A percentile compares a stretch with the other conserved stretches of the same genome.
phyloP scores from a whole-genome alignment of 2,113 vertebrate species.

The Odocoileus virginianus region DNA sequence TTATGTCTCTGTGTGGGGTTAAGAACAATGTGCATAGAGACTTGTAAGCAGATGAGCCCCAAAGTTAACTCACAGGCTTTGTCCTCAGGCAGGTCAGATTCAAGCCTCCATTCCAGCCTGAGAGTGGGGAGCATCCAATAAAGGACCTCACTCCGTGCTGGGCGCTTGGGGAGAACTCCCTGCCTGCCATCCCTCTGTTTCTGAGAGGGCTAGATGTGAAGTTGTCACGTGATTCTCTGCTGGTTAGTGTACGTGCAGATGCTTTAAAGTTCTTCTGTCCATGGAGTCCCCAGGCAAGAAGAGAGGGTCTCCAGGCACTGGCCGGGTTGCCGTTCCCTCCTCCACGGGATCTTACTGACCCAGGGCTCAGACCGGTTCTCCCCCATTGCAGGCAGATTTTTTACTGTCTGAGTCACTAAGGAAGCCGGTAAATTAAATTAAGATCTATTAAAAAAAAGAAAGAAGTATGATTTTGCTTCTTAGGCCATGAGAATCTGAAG shows the following conservation, averaged over 20 bases:
- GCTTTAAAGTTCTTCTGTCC: neutral
- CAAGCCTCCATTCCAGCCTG: neutral
- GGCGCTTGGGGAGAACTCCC: rapidly evolving
- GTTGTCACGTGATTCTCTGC: rapidly evolving
- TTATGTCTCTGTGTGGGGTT: rapidly evolving
- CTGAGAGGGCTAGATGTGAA: rapidly evolving
- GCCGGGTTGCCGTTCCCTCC: neutral
- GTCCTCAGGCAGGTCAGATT: neutral
- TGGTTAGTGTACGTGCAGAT: no score
- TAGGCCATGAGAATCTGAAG: neutral
- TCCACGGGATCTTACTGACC: neutral
- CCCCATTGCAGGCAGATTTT: neutral
- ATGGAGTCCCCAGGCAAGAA: neutral
- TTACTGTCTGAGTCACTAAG: neutral
- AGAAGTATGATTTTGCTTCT: neutral
- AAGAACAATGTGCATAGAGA: rapidly evolving
- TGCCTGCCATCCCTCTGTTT: rapidly evolving
- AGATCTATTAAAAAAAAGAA: neutral
- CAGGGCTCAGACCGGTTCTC: neutral
- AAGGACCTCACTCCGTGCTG: rapidly evolving
- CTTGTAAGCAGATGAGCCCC: neutral
- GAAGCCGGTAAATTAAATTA: neutral
- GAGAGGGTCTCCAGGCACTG: neutral
- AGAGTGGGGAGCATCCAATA: neutral
- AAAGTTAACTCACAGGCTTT: no score